Evolutionary conservation across 2,113 vertebrate genomes (phyloP), one percentile per base, ranked within the genome.

Genomic region (Ailurus styani): DNA sequence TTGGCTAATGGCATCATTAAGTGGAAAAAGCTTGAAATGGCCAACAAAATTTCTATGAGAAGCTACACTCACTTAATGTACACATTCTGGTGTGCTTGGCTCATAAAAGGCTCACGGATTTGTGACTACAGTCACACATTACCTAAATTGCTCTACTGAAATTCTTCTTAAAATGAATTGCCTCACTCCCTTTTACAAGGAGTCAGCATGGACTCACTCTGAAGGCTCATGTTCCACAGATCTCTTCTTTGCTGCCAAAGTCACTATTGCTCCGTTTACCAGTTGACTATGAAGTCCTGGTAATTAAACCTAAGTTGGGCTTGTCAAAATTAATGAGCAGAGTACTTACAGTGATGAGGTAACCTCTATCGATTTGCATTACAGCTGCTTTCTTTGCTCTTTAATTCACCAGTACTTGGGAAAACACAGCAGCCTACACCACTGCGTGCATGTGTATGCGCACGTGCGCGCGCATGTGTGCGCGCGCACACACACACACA

Each of bases 111-210:
- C 81, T 70, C 93, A 45, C 31, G 97, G 97, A 97, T 94, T 97
- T 98, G 97, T 82, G 85, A 96, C 94, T 96, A 40, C 2, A 86
- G 95, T 93, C 92, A 94, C 97, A 95, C 37, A 94, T 94, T 95
- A 96, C 90, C 96, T 88, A 85, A 96, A 96, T 77, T 91, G 92
- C 90, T 97, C 94, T 45, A 86, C 91, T 77, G 75, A 96, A 98
- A 97, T 97, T 96, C 77, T 96, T 96, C 91, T 96, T 50, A 84
- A 93, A 96, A 97, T 85, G 96, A 77, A 97, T 91, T 96, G 96
- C 97, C 93, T 98, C 97, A 78, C 92, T 96, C 87, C 42, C 17
- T 88, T 97, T 98, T 97, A 98, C 27, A 95, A 96, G 96, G 84
- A 96, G 92, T 93, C 96, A 88, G 90, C 54, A 27, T 29, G 57